Evolutionary conservation across 2,113 vertebrate species (phyloP), one percentile per base, ranked within the genome.

Genomic region (Odontesthes bonariensis): DNA sequence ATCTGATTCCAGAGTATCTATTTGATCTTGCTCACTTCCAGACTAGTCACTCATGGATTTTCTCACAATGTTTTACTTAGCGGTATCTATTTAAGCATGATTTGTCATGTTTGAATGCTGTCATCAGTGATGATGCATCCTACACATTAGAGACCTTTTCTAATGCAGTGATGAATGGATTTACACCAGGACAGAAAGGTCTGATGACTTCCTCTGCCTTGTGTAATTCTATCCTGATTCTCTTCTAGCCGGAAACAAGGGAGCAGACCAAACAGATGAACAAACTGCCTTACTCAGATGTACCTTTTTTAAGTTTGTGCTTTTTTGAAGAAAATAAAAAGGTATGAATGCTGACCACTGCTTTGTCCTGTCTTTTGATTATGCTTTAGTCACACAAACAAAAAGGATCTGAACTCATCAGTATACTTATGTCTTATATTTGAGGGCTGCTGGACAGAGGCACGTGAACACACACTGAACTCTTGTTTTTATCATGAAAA

Each of bases 261-360:
- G 64, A 77, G 49, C 47, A 51, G 76, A 89, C 85, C 82, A 86
- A 85, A 90, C 87, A 86, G 84, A 86, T 91, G 83, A 85, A 88
- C 80, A 86, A 86, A 91, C 83, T 93, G 94, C 93, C 94, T 94
- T 95, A 94, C 79, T 79, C 80, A 6, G 66, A 88, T 89, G 86
- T 77, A 89, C 74, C 75, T 90, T 93, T 94, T 93, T 92, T 92
- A 91, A 91, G 88, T 93, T 91, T 91, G 67, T 91, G 87, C 69
- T 90, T 93, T 94, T 94, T 88, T 87, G 86, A 92, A 88, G 14
- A 85, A 69, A 65, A 86, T 89, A 90, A 93, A 90, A 38, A 88
- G 52, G 81, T 88, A 75, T 88, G 81, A 87, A 86, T 84, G 67
- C 65, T 63, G 56, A 79, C 74, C 33, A 32, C 13, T 60, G 14